A percentile compares a stretch with the other conserved stretches of the same genome.
Conservation (phyloP, 2,113 vertebrate genomes). For the Oreotrochilus melanogaster region DNA sequence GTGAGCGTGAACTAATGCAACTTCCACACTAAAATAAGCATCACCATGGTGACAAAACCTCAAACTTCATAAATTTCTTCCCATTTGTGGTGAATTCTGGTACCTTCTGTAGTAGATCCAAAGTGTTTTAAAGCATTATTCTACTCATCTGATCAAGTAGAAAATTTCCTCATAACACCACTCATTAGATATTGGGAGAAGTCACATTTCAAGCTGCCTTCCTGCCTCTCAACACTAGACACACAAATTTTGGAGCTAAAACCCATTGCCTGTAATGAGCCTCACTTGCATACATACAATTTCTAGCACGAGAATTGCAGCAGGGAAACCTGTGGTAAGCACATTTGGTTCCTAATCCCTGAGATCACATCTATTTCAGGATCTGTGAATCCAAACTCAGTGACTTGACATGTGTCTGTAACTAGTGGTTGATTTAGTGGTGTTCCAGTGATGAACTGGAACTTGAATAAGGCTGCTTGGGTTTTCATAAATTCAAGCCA, state of each 20-base stretch:
- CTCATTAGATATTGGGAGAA: conserved; percentile 12
- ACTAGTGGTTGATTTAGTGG: background rate
- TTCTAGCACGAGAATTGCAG: background rate
- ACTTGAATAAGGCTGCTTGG: background rate
- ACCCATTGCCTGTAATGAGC: background rate
- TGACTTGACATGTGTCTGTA: background rate
- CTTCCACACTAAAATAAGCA: conserved; percentile 35
- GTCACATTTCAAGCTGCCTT: conserved; percentile 28
- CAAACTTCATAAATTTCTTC: conserved; percentile 4
- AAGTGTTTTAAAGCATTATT: conserved; percentile 26
- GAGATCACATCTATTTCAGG: background rate
- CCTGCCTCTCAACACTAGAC: background rate
- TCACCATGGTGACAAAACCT: conserved; percentile 51
- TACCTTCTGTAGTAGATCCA: conserved; percentile 8
- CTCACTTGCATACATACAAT: background rate
- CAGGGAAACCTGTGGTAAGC: background rate
- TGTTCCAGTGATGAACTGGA: background rate
- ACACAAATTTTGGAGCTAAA: background rate
- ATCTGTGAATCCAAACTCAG: background rate
- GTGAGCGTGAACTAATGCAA: background rate
- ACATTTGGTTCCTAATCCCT: background rate
- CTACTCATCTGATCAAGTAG: background rate
- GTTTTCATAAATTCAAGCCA: background rate
- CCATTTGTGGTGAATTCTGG: conserved; percentile 36
- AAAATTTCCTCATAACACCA: conserved; percentile 14